Base-by-base conservation (phyloP, 2,797 vertebrate genomes). In the Silurus aristotelis region DNA sequence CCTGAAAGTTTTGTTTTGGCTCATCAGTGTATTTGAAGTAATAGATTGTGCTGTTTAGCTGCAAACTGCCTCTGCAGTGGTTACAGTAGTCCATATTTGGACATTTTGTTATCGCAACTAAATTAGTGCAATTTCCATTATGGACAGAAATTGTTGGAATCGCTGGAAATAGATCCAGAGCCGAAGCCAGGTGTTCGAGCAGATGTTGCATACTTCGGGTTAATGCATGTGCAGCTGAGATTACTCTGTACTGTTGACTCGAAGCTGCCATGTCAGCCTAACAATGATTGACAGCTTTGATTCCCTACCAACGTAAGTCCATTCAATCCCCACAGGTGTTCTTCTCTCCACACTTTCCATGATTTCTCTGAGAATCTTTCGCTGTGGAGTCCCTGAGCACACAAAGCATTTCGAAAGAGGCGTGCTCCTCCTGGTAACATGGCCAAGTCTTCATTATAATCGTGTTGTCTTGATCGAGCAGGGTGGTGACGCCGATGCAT, bases 391-490 rank as follows among this genome's bases (percentile, higher is more conserved):
- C 0, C 46, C 14, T 48, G 58, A 67, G 48, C 58, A 63, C 56
- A 78, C 27, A 66, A 70, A 56, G 20, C 43, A 46, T 86, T 86
- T 82, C 55, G 80, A 52, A 68, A 43, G 68, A 83, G 70, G 68
- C 43, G 56, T 48, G 27, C 43, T 77, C n/a, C 17, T 61, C 61
- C 55, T 14, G 27, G 81, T 67, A 84, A 55, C 55, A 14, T 15
- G 52, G 31, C 58, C 67, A 89, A 89, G 88, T 92, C 86, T 86
- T 86, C 75, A 88, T 89, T 91, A 93, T 93, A 92, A 94, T 93
- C 92, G 90, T 87, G 79, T 88, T 91, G 89, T 93, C 94, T 95
- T 95, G 94, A 96, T 96, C 92, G 92, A 91, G 88, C 55, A 19
- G 88, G 89, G 87, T 72, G 78, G 84, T 90, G 91, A 52, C 64